Conservation (phyloP, 2,888 invertebrate species). For the Muscina levida region DNA sequence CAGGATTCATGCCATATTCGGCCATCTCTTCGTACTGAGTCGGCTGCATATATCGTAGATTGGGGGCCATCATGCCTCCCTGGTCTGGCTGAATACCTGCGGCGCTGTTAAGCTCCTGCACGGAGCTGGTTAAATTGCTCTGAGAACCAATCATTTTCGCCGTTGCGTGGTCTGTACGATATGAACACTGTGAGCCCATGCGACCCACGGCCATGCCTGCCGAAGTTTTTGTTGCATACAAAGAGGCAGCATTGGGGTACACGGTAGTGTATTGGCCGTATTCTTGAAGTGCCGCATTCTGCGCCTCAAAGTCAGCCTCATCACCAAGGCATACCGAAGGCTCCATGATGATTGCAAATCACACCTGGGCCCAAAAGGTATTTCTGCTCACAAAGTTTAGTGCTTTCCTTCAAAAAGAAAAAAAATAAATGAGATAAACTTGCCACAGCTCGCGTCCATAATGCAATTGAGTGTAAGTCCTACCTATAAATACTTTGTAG, state of each 20-base stretch:
- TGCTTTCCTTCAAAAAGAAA: neutral
- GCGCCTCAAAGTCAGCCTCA: conserved; percentile 71
- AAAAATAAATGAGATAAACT: too few species aligned
- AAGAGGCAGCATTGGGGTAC: conserved; percentile 74
- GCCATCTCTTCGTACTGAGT: conserved; percentile 78
- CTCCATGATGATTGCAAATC: conserved; percentile 67
- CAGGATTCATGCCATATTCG: conserved; percentile 84
- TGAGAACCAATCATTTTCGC: conserved; percentile 72
- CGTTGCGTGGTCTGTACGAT: conserved; percentile 62
- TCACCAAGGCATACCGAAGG: conserved; percentile 69
- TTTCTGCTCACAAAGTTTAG: conserved; percentile 13
- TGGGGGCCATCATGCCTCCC: conserved; percentile 71
- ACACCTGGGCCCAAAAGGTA: neutral
- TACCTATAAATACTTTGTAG: too few species aligned
- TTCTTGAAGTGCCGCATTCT: conserved; percentile 70
- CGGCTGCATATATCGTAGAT: conserved; percentile 78
- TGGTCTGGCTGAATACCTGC: conserved; percentile 71
- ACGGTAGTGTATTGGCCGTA: conserved; percentile 70
- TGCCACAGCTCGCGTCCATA: too few species aligned
- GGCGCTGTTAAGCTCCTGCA: conserved; percentile 71
- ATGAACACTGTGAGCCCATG: conserved; percentile 69
- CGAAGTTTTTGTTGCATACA: conserved; percentile 73
- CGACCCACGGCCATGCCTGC: conserved; percentile 70
- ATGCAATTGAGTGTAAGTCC: too few species aligned
- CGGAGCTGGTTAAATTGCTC: conserved; percentile 70